phyloP scores from a whole-genome alignment of 2,888 invertebrate species.

The Glaucopsyche alexis region DNA sequence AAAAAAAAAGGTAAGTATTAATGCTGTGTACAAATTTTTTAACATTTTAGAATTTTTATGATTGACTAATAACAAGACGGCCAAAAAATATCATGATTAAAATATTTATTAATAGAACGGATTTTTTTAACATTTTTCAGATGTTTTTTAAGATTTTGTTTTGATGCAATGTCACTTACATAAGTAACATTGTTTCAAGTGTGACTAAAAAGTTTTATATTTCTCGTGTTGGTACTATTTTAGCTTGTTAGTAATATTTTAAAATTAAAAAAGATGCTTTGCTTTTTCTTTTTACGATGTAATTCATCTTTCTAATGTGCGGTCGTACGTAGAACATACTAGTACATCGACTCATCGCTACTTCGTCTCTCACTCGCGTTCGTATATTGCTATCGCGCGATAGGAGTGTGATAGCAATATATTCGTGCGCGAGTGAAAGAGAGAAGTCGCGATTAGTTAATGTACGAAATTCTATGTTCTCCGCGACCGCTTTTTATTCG shows the following conservation, averaged over 20 bases:
- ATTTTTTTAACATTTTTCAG: not conserved
- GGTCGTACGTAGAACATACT: too few species aligned
- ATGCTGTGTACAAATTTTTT: not conserved
- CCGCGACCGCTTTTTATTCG: not conserved
- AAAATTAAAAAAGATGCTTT: too few species aligned
- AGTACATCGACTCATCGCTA: too few species aligned
- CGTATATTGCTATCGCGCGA: too few species aligned
- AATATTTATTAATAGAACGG: slow-evolving; percentile 49
- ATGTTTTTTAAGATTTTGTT: not conserved
- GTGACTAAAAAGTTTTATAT: not conserved
- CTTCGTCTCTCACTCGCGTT: too few species aligned
- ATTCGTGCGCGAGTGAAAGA: too few species aligned
- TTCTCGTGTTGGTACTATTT: not conserved
- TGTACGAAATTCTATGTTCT: too few species aligned
- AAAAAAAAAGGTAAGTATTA: too few species aligned
- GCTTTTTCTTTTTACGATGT: not conserved
- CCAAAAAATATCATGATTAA: not conserved
- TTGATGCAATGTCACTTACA: too few species aligned
- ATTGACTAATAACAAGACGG: not conserved
- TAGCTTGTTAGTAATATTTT: not conserved
- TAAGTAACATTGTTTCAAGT: not conserved
- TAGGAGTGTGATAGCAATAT: too few species aligned
- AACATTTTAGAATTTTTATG: not conserved
- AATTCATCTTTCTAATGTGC: not conserved
- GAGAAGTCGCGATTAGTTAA: too few species aligned